phyloP scores from a whole-genome alignment of 2,888 invertebrate genomes.

The Emmelina monodactyla region DNA sequence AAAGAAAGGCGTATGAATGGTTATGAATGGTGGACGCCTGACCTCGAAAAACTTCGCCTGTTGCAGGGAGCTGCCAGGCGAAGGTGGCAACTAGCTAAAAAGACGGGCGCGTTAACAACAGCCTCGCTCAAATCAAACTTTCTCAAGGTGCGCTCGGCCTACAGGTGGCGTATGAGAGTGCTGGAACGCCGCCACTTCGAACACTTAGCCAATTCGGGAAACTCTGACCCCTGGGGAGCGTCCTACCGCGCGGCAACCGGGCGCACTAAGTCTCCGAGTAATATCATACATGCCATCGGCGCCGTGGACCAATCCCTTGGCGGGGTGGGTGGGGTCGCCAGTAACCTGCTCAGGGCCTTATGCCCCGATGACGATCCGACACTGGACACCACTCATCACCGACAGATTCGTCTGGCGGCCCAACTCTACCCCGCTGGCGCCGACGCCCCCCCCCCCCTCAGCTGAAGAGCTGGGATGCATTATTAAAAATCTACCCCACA shows the following conservation, averaged over 20 bases:
- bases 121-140: background rate
- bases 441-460: conserved; percentile 11
- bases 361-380: conserved; percentile 20
- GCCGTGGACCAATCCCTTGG: conserved; percentile 7
- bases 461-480: conserved; percentile 9
- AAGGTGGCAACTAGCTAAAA: background rate
- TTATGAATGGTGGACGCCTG: too few species aligned
- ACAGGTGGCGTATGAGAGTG: conserved; percentile 1
- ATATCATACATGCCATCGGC: conserved; percentile 10
- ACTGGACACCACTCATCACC: conserved; percentile 16
- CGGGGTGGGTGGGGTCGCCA: conserved; percentile 6
- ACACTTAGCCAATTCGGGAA: conserved; percentile 4
- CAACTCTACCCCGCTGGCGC: conserved; percentile 13
- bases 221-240: conserved; percentile 8
- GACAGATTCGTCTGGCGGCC: conserved; percentile 14
- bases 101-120: background rate
- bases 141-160: background rate
- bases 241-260: conserved; percentile 17
- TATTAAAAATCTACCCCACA: conserved; percentile 17
- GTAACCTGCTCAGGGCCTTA: conserved; percentile 14
- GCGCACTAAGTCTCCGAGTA: conserved; percentile 11
- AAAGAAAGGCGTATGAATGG: background rate
- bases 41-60: too few species aligned
- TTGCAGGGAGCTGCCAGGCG: too few species aligned
- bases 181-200: conserved; percentile 2